phyloP scores from a whole-genome alignment of 2,888 invertebrate genomes.

The Gibbula magus region DNA sequence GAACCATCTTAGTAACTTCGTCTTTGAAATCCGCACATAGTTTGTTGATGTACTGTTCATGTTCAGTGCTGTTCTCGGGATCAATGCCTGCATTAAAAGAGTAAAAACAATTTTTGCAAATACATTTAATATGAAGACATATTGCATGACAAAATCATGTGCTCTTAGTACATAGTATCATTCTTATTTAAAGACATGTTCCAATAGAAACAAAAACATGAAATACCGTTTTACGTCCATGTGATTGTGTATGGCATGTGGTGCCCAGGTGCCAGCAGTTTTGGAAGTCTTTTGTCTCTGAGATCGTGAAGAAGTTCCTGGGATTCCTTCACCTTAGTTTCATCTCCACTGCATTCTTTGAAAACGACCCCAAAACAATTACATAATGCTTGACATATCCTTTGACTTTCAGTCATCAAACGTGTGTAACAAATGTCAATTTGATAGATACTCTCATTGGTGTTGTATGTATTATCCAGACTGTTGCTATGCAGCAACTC shows the following conservation, averaged over 20 bases:
- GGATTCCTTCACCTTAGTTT: conserved; percentile 33
- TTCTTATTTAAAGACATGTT: too few relatives aligned
- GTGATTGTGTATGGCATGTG: conserved; percentile 22
- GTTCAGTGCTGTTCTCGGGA: conserved; percentile 77
- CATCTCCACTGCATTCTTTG: conserved; percentile 37
- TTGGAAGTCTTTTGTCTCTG: conserved; percentile 19
- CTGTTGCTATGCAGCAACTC: too few relatives aligned
- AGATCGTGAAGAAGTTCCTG: conserved; percentile 25
- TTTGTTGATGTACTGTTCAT: conserved; percentile 81
- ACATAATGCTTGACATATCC: too few relatives aligned
- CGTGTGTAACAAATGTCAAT: too few relatives aligned
- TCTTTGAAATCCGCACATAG: conserved; percentile 82
- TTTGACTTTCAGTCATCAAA: too few relatives aligned
- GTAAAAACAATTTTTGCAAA: neutral
- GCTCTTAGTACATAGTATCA: too few relatives aligned
- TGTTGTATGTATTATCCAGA: too few relatives aligned
- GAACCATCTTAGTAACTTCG: conserved; percentile 83
- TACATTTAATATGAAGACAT: too few relatives aligned
- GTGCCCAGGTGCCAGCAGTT: conserved; percentile 2
- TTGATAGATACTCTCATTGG: too few relatives aligned
- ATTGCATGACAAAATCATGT: too few relatives aligned
- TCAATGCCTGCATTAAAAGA: conserved; percentile 73
- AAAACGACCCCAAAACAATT: too few relatives aligned
- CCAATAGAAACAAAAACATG: too few relatives aligned
- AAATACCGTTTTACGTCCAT: conserved; percentile 38